Evolutionary conservation across 2,113 vertebrate species (phyloP).

Genomic region (Rhea americana): DNA sequence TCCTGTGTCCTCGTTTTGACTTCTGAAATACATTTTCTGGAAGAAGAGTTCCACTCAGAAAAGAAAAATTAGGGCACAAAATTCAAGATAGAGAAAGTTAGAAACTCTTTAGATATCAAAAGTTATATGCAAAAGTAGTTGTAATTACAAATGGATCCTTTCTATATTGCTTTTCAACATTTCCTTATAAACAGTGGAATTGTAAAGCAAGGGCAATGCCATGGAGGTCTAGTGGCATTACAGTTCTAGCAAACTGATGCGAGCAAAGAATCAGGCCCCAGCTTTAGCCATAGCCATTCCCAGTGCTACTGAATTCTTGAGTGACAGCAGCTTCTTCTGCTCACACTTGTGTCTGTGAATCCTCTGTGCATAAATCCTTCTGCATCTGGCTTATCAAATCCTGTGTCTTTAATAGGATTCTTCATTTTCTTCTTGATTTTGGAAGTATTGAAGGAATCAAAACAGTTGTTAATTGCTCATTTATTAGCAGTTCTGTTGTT

Average conservation of each 20-base stretch:
- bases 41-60: background rate
- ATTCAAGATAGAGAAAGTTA: background rate
- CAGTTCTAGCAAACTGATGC: background rate
- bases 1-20: background rate
- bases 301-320: background rate
- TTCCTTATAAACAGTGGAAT: background rate
- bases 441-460: background rate
- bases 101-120: background rate
- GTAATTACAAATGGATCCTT: background rate
- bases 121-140: background rate
- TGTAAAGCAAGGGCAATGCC: background rate
- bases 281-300: background rate
- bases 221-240: background rate
- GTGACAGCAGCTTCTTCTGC: background rate
- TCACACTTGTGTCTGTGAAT: background rate
- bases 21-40: background rate
- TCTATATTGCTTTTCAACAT: background rate
- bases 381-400: slow-evolving; percentile 4
- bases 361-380: background rate
- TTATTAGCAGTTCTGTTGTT: background rate
- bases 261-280: background rate
- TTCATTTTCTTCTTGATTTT: background rate
- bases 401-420: background rate
- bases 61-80: background rate
- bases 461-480: slow-evolving; percentile 13